phyloP scores from a whole-genome alignment of 2,888 invertebrate genomes.

The Drosophila yooni region DNA sequence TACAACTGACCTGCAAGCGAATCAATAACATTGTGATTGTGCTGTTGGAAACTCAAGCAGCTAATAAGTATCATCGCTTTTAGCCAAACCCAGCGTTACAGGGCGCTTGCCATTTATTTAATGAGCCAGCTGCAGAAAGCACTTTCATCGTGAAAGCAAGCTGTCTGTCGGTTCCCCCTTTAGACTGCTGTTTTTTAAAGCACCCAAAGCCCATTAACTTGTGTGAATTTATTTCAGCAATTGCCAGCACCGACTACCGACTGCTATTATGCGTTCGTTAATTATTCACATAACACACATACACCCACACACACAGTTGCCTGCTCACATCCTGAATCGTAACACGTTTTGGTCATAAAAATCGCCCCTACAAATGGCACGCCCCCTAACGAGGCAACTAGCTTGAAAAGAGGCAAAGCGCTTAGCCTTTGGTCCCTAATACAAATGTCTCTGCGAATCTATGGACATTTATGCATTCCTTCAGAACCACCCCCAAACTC shows the following conservation, averaged over 20 bases:
- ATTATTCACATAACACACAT: constrained; percentile 74
- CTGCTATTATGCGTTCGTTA: constrained; percentile 79
- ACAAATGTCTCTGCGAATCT: constrained; percentile 62
- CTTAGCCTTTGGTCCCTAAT: constrained; percentile 64
- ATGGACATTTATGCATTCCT: constrained; percentile 69
- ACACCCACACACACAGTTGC: constrained; percentile 15
- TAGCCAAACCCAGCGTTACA: constrained; percentile 1
- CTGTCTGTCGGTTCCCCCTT: constrained; percentile 23
- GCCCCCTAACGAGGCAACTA: constrained; percentile 68
- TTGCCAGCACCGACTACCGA: constrained; percentile 57
- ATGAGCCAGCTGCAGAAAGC: constrained; percentile 41
- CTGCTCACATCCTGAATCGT: constrained; percentile 34
- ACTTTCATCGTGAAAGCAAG: constrained; percentile 34
- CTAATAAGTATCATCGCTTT: constrained; percentile 9
- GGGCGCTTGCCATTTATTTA: constrained; percentile 41
- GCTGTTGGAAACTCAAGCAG: constrained; percentile 3
- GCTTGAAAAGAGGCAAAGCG: constrained; percentile 46
- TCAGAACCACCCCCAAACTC: constrained; percentile 26
- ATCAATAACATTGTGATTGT: constrained; percentile 2
- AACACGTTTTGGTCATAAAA: constrained; percentile 81
- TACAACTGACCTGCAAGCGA: constrained; percentile 1
- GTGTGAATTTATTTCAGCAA: constrained; percentile 74
- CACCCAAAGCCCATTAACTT: constrained; percentile 74
- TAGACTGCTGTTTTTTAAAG: constrained; percentile 63
- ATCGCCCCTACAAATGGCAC: constrained; percentile 62